A percentile compares a stretch with the other conserved stretches of the same genome.
These are phyloP conservation scores for Frankliniella fusca DNA, from an alignment of 2,888 invertebrate genomes.

Conservation along the genomic window DNA sequence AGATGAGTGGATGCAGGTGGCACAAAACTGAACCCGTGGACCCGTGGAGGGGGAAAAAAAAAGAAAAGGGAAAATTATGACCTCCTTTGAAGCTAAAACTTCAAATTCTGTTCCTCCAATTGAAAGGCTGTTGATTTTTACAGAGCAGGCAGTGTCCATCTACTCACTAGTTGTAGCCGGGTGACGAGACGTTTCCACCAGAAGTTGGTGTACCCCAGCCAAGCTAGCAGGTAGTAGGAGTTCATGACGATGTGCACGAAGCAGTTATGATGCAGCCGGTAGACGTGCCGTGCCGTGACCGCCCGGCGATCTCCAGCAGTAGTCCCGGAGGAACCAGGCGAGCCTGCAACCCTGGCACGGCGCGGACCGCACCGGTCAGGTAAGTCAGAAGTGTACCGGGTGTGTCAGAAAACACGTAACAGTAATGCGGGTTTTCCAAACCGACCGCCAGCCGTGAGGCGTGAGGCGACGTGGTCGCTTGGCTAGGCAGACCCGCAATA, in stretches of 20 bases:
- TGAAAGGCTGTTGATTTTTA: too few relatives aligned
- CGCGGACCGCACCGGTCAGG: background rate
- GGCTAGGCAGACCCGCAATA: too few relatives aligned
- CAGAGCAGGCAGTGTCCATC: background rate
- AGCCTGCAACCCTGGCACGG: conserved; percentile 40
- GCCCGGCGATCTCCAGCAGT: conserved; percentile 46
- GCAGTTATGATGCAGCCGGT: conserved; percentile 48
- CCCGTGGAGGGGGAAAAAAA: too few relatives aligned
- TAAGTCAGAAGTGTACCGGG: background rate
- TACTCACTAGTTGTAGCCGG: conserved; percentile 43
- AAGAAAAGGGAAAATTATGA: conserved; percentile 32
- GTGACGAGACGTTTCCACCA: conserved; percentile 46
- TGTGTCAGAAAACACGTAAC: too few relatives aligned
- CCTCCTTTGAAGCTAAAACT: background rate
- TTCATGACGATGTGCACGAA: conserved; percentile 45
- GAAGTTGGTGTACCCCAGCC: conserved; percentile 43
- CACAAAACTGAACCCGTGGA: conserved; percentile 43
- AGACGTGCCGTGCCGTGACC: conserved; percentile 44
- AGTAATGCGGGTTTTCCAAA: too few relatives aligned
- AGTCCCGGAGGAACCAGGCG: conserved; percentile 42
- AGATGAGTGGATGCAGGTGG: conserved; percentile 43
- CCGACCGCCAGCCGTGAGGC: too few relatives aligned
- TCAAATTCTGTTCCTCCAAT: background rate
- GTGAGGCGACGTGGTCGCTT: too few relatives aligned
- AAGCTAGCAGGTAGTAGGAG: conserved; percentile 43